phyloP scores from a whole-genome alignment of 2,797 vertebrate species.

The Myotis daubentonii region DNA sequence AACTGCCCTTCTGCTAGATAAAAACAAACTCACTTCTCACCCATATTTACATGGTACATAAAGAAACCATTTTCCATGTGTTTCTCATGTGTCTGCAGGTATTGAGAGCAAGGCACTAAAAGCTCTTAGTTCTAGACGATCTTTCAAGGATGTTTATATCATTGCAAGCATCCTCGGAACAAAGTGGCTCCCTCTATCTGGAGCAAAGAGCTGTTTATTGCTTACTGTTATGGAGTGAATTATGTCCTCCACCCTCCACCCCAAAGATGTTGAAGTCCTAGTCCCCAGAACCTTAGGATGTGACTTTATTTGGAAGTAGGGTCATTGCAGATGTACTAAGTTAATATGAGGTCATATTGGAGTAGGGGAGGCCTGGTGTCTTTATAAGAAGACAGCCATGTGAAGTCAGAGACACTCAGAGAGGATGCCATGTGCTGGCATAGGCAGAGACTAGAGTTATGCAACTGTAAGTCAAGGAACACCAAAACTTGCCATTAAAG shows the following conservation, averaged over 20 bases:
- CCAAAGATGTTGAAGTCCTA: neutral
- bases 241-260: neutral
- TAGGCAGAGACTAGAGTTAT: neutral
- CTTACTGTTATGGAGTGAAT: neutral
- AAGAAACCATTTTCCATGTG: neutral
- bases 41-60: neutral
- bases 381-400: neutral
- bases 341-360: neutral
- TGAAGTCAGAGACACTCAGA: neutral
- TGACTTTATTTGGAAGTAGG: constrained; percentile 3
- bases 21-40: neutral
- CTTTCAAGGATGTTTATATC: neutral
- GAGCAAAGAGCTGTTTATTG: neutral
- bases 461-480: neutral
- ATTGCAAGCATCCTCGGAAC: neutral
- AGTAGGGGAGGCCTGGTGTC: neutral
- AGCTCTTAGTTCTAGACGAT: neutral
- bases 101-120: neutral
- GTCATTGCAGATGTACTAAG: neutral
- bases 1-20: neutral
- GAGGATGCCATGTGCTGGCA: neutral
- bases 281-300: neutral
- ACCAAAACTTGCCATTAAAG: neutral
- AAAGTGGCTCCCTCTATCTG: neutral
- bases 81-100: neutral